phyloP scores from a whole-genome alignment of 2,888 invertebrate species.

The Hemaris fuciformis region DNA sequence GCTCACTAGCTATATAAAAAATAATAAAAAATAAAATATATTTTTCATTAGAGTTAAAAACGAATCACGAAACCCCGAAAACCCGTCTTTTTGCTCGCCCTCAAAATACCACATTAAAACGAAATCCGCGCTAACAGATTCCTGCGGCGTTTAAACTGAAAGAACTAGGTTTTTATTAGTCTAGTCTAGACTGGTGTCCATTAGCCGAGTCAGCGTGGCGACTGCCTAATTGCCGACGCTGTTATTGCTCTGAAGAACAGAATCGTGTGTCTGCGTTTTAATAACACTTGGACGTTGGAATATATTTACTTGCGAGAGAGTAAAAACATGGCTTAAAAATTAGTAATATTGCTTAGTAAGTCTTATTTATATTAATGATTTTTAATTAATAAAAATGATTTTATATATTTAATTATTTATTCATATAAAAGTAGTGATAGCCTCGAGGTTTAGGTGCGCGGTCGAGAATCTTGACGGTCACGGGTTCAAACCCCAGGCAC shows the following conservation, averaged over 20 bases:
- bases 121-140: neutral
- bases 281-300: neutral
- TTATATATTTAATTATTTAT: too few relatives aligned
- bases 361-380: too few relatives aligned
- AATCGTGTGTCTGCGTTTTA: neutral
- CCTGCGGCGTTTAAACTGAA: neutral
- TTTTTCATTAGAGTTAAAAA: too few relatives aligned
- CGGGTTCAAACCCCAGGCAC: too few relatives aligned
- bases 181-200: neutral
- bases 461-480: too few relatives aligned
- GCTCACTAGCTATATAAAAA: too few relatives aligned
- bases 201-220: neutral
- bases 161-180: conserved; percentile 1
- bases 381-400: too few relatives aligned
- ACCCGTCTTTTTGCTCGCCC: neutral
- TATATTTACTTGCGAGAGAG: neutral
- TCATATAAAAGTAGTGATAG: too few relatives aligned
- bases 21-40: too few relatives aligned
- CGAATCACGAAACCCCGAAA: neutral
- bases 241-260: neutral
- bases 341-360: too few relatives aligned
- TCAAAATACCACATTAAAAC: neutral
- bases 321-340: neutral
- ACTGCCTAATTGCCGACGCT: neutral
- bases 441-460: too few relatives aligned